Conservation (phyloP, 2,888 invertebrate species). For the Tridacna crocea region DNA sequence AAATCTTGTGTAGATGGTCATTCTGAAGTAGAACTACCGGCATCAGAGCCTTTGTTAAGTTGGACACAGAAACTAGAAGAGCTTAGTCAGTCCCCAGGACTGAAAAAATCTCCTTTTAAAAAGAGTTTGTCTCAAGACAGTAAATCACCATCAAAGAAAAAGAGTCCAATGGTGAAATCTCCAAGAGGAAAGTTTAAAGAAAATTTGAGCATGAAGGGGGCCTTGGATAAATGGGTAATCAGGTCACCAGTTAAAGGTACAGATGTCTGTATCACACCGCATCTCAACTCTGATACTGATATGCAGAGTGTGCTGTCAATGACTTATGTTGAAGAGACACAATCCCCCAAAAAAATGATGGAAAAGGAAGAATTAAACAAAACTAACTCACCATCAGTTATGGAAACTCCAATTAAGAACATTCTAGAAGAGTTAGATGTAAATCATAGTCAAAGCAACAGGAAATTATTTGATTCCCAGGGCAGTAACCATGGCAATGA, state of each 20-base stretch:
- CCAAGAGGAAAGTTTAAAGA: slow-evolving; percentile 49
- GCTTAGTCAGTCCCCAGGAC: slow-evolving; percentile 46
- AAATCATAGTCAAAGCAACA: slow-evolving; percentile 59
- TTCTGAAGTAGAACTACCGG: slow-evolving; percentile 3
- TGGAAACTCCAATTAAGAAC: slow-evolving; percentile 71
- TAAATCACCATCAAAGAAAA: slow-evolving; percentile 47
- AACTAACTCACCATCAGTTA: slow-evolving; percentile 54
- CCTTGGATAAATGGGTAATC: slow-evolving; percentile 70
- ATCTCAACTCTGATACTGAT: slow-evolving; percentile 25
- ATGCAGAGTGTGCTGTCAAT: slow-evolving; percentile 48
- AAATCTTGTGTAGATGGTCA: too few species aligned
- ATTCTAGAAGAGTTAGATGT: slow-evolving; percentile 48
- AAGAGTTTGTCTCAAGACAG: slow-evolving; percentile 44
- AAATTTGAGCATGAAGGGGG: slow-evolving; percentile 51
- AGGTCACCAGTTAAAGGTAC: slow-evolving; percentile 56
- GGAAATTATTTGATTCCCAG: slow-evolving; percentile 68
- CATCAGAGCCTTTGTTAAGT: slow-evolving; percentile 52
- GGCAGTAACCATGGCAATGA: slow-evolving; percentile 27
- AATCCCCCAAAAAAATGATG: slow-evolving; percentile 70
- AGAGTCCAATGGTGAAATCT: slow-evolving; percentile 53
- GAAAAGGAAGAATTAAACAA: slow-evolving; percentile 25
- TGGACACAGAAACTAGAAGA: slow-evolving; percentile 57
- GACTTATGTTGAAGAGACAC: slow-evolving; percentile 77
- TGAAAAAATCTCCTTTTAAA: slow-evolving; percentile 32
- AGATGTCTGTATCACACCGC: background rate